Evolutionary conservation across 2,888 invertebrate genomes (phyloP), one percentile per base, ranked within the genome.

Genomic region (Halictus ligatus): DNA sequence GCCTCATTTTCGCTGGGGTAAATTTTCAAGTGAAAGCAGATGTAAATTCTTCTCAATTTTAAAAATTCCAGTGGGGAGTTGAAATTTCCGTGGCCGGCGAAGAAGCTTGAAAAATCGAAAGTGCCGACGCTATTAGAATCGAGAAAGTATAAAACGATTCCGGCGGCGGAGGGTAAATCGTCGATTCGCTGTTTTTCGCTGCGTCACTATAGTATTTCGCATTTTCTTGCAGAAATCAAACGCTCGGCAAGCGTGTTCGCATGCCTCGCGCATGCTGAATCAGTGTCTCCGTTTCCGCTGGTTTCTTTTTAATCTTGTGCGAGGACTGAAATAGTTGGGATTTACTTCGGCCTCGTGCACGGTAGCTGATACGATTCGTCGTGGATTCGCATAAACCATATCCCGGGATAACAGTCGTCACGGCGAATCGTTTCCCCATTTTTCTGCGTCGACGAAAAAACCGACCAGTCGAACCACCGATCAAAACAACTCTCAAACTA

Each of bases 351-450:
- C 73, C 78, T 46, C 25, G 35, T 77, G 69, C 72, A 78, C 46
- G 60, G 80, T 75, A 71, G 85, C 75, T 73, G 75, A 74, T 71
- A 75, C 85, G 85, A 78, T 81, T 75, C 64, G 46, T 78, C 86
- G 21, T 78, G 78, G 81, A 78, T 85, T 81, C 78, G 25, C 58
- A 54, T n/a, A 46, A 64, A 48, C 15, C 80, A 60, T 58, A 21
- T 46, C 48, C 48, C 21, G 50, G n/a, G 25, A 73, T 69, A 50
- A 69, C 58, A 67, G 50, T 43, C 77, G 79, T 64, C 82, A 50
- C 80, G 69, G 54, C 13, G 74, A 58, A 86, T 85, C 72, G 72
- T 86, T 75, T 58, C 43, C 58, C 60, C 67, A 83, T 80, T 86
- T 87, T 78, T 87, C 83, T 71, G 15, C 25, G 25, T 1, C 72